Evolutionary conservation across 2,888 invertebrate genomes (phyloP).

Genomic region (Tenthredo livida): DNA sequence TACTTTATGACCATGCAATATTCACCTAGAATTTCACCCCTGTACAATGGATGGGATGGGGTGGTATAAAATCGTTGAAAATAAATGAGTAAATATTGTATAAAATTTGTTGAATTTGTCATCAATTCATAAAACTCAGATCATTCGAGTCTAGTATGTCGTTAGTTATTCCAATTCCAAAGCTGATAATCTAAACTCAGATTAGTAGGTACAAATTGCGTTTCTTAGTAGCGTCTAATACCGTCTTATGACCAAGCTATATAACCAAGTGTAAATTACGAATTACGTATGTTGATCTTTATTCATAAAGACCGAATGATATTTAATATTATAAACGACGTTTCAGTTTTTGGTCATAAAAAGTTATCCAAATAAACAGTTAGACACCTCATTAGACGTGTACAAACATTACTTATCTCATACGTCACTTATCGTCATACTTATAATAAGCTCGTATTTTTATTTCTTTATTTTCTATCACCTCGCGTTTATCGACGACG

Average conservation of each 20-base stretch:
- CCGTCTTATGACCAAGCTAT: neutral
- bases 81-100: neutral
- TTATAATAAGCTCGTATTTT: neutral
- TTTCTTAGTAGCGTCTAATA: neutral
- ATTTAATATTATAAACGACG: neutral
- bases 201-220: neutral
- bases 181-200: neutral
- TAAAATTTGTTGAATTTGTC: neutral
- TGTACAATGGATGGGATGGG: neutral
- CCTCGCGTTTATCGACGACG: neutral
- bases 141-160: neutral
- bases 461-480: neutral
- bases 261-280: neutral
- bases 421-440: constrained; percentile 5
- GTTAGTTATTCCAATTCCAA: neutral
- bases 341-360: neutral
- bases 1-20: constrained; percentile 53
- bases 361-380: constrained; percentile 41
- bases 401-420: constrained; percentile 1
- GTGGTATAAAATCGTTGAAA: neutral
- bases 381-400: constrained; percentile 26
- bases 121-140: neutral
- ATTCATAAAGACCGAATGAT: neutral
- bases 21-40: constrained; percentile 15
- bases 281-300: neutral